phyloP scores from a whole-genome alignment of 2,888 invertebrate genomes.

The Empis livida region DNA sequence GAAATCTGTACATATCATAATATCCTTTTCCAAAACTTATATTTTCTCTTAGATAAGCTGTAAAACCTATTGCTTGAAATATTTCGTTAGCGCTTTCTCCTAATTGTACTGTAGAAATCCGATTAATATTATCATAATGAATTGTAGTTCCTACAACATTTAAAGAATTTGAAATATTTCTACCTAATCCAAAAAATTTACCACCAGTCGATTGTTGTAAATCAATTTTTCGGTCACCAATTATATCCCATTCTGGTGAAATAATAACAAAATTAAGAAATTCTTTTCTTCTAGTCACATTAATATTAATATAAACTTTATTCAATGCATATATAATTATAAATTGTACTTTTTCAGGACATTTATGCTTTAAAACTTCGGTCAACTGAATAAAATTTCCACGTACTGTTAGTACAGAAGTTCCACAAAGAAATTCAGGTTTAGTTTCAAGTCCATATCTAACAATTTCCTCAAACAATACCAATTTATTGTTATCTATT shows the following conservation, averaged over 20 bases:
- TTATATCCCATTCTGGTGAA: slow-evolving; percentile 6
- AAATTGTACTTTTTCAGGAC: background rate
- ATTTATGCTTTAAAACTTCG: background rate
- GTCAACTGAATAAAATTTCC: background rate
- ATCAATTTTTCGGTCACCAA: background rate
- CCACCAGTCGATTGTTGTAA: slow-evolving; percentile 8
- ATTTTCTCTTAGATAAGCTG: no score
- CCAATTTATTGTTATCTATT: background rate
- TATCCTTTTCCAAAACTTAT: no score
- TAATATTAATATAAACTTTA: slow-evolving; percentile 5
- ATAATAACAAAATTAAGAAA: background rate
- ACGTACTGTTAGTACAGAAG: background rate
- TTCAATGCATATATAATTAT: slow-evolving; percentile 4
- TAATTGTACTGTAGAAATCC: no score
- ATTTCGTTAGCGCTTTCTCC: no score
- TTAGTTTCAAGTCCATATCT: no score
- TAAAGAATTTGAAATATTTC: background rate
- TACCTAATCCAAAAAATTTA: slow-evolving; percentile 6
- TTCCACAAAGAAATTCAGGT: background rate
- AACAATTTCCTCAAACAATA: no score
- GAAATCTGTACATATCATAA: no score
- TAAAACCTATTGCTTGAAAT: no score
- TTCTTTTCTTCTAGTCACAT: background rate
- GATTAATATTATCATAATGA: background rate
- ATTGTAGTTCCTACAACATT: background rate